Conservation (phyloP, 35 echinoderm and acorn worm species). For the Anneissia japonica region DNA sequence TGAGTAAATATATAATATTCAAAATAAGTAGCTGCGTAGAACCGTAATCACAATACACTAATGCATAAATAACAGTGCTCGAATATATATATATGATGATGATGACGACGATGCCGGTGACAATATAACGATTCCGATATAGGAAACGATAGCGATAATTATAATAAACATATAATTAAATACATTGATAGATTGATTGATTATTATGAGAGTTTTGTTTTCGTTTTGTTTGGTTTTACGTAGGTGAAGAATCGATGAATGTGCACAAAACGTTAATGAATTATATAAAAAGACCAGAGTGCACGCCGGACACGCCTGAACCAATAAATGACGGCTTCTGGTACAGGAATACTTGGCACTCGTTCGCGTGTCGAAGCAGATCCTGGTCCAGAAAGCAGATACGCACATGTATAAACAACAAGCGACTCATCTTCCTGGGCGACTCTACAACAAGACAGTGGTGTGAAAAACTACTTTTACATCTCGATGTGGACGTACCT, state of each 20-base stretch:
- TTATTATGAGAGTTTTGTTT: neutral
- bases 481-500: neutral
- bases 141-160: no score
- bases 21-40: no score
- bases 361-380: constrained; percentile 20
- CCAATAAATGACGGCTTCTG: constrained; percentile 39
- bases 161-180: no score
- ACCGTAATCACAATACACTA: no score
- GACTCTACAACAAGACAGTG: constrained; percentile 55
- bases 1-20: no score
- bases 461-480: neutral
- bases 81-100: no score
- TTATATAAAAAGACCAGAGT: neutral
- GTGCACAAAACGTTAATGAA: neutral
- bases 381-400: neutral
- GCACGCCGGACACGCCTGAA: constrained; percentile 1
- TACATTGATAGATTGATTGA: no score
- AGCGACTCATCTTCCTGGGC: constrained; percentile 20
- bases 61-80: no score
- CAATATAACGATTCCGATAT: no score
- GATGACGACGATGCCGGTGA: no score
- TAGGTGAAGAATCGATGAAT: neutral
- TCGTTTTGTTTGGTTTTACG: no score
- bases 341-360: constrained; percentile 33
- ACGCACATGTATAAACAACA: neutral